phyloP scores from a whole-genome alignment of 2,888 invertebrate genomes.

The Bombyx huttoni region DNA sequence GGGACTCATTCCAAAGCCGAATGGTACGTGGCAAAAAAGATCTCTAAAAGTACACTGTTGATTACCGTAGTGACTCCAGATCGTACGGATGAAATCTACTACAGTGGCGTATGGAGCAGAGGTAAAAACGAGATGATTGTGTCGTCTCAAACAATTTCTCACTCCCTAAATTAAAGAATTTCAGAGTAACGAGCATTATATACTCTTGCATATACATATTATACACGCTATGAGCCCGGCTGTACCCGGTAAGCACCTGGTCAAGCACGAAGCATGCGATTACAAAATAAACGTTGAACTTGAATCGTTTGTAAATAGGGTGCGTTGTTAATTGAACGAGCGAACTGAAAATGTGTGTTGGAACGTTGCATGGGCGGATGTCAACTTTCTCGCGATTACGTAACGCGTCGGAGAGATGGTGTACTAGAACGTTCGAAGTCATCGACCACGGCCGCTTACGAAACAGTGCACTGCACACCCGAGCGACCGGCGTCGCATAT shows the following conservation, averaged over 20 bases:
- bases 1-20: too few species aligned
- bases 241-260: neutral
- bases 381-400: slow-evolving; percentile 70
- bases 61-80: too few species aligned
- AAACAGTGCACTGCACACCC: slow-evolving; percentile 42
- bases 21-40: too few species aligned
- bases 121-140: too few species aligned
- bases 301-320: slow-evolving; percentile 21
- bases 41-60: too few species aligned
- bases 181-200: too few species aligned
- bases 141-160: too few species aligned
- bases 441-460: slow-evolving; percentile 69
- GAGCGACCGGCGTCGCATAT: slow-evolving; percentile 25
- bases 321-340: slow-evolving; percentile 33
- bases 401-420: slow-evolving; percentile 50
- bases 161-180: too few species aligned
- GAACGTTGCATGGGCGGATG: slow-evolving; percentile 43
- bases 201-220: neutral
- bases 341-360: slow-evolving; percentile 28
- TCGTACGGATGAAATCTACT: too few species aligned
- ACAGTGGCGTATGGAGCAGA: too few species aligned
- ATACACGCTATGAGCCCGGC: neutral
- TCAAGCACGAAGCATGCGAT: neutral
- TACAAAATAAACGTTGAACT: slow-evolving; percentile 11
- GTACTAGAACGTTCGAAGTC: slow-evolving; percentile 69